These are phyloP conservation scores for Prionailurus viverrinus DNA, from an alignment of 2,113 vertebrate genomes.

Conservation along the genomic window DNA sequence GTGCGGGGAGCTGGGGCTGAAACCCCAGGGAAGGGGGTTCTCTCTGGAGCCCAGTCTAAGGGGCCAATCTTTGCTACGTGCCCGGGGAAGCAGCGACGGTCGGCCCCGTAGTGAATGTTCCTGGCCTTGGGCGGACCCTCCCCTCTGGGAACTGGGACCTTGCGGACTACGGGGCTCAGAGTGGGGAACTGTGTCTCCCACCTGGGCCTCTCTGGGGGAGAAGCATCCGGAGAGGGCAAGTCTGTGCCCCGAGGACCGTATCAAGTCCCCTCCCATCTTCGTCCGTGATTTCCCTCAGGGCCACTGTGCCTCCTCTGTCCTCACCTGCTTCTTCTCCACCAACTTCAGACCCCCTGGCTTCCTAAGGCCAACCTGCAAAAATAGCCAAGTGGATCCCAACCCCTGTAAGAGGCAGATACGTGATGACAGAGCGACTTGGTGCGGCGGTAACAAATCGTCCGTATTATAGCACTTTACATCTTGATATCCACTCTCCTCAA, in stretches of 20 bases:
- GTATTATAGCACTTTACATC: constrained; percentile 85
- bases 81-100: fast-evolving
- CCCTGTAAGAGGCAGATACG: constrained; percentile 57
- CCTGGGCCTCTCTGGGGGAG: neutral
- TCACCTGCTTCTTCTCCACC: neutral
- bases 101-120: fast-evolving
- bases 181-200: neutral
- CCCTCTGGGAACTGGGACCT: neutral
- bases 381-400: neutral
- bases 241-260: neutral
- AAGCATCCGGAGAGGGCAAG: neutral
- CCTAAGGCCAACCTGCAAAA: neutral
- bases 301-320: neutral
- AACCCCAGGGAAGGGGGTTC: no score
- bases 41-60: no score
- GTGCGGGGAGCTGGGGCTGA: neutral
- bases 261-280: neutral
- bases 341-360: neutral
- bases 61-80: fast-evolving
- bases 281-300: neutral
- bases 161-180: neutral
- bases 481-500: constrained; percentile 82
- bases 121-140: neutral
- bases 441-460: constrained; percentile 82
- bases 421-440: constrained; percentile 71